These are phyloP conservation scores for Phyllotreta striolata DNA, from an alignment of 2,888 invertebrate species.

Conservation along the genomic window DNA sequence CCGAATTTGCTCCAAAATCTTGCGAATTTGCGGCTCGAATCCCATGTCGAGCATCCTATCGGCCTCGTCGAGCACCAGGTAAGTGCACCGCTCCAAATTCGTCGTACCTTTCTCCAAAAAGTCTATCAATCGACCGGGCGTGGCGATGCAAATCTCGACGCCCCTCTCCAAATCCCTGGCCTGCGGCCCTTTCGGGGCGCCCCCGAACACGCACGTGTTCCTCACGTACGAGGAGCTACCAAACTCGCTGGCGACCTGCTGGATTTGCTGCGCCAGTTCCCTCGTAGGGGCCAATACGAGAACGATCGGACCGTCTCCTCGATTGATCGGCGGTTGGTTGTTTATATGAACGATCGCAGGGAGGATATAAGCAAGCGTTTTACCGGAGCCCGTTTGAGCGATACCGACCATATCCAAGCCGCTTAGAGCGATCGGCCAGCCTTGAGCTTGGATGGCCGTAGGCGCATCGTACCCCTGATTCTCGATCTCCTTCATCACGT, in stretches of 20 bases:
- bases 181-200: constrained; percentile 89
- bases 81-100: constrained; percentile 77
- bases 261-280: constrained; percentile 82
- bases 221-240: constrained; percentile 81
- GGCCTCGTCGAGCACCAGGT: constrained; percentile 91
- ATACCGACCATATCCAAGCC: constrained; percentile 89
- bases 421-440: constrained; percentile 87
- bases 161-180: constrained; percentile 74
- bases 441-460: constrained; percentile 87
- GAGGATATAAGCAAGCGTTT: constrained; percentile 82
- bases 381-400: constrained; percentile 85
- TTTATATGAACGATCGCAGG: constrained; percentile 92
- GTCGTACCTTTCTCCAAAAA: constrained; percentile 79
- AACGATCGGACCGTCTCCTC: constrained; percentile 87
- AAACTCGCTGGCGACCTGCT: constrained; percentile 87
- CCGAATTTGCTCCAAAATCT: constrained; percentile 91
- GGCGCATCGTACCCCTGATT: constrained; percentile 74
- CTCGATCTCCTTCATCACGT: constrained; percentile 76
- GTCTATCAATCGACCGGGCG: constrained; percentile 89
- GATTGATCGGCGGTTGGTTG: constrained; percentile 78
- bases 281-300: constrained; percentile 82
- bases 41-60: constrained; percentile 99
- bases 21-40: constrained; percentile 94
- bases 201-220: constrained; percentile 90
- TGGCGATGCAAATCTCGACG: constrained; percentile 88